Base-by-base conservation (phyloP, 2,888 invertebrate species). In the Rotaria macrura region DNA sequence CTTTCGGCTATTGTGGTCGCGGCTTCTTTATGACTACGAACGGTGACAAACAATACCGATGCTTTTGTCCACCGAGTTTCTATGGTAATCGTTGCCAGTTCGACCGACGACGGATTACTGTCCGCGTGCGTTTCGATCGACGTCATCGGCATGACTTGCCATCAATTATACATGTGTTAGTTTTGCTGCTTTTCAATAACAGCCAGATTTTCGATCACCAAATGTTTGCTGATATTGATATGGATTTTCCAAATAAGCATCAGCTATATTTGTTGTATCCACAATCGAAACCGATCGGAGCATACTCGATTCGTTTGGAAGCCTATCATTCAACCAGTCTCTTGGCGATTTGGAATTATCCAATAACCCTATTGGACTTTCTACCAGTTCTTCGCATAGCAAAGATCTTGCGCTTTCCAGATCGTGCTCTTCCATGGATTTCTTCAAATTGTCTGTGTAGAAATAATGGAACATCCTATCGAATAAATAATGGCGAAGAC, bases 41-140 rank as follows among this genome's bases (percentile, higher is more conserved):
- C 2, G 5, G 6, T 55, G 12, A 4, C 2, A n/a, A 7, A n/a
- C 4, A n/a, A n/a, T n/a, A 7, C 12, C 0, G 5, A 4, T 55
- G 55, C n/a, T 55, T 55, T 25, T 55, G 55, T 55, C 55, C 55
- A 10, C 55, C 55, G 25, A 55, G 55, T n/a, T 55, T 55, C n/a
- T 55, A 55, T n/a, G 55, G 55, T 1, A 6, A n/a, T 55, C 55
- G n/a, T 55, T 55, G 55, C n/a, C 55, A 55, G 3, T 55, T n/a
- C 17, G 12, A 55, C n/a, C 3, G 55, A 5, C 55, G 25, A 25
- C 55, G 55, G 2, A 55, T 55, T 1, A 55, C 55, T 29, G n/a
- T 55, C 5, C 55, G 55, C n/a, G 25, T 55, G 14, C 55, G 55
- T 29, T 55, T 55, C n/a, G 55, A 55, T 55, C 55, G 55, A 25